Evolutionary conservation across 1,140 invertebrate genomes (phyloP).

Genomic region (Medauroidea extradentata): DNA sequence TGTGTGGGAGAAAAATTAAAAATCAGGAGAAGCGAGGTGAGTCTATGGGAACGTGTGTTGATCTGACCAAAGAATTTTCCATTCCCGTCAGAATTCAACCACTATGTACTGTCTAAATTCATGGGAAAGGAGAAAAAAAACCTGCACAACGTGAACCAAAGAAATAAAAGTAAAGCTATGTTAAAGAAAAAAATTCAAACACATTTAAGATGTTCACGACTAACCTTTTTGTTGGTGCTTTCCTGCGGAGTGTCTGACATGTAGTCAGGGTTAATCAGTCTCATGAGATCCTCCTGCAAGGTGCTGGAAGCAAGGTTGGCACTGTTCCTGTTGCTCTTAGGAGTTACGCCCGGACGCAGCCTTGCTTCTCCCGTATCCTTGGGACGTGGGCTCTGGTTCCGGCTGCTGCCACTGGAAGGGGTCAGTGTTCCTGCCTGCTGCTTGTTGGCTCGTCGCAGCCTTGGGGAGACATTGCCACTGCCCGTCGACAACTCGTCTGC

Average conservation of each 20-base stretch:
- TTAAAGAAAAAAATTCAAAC: too few species aligned
- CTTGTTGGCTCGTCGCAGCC: slow-evolving; percentile 42
- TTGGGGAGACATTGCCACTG: slow-evolving; percentile 51
- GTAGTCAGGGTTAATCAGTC: slow-evolving; percentile 82
- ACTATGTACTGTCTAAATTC: too few species aligned
- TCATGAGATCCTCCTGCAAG: slow-evolving; percentile 83
- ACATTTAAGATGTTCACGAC: too few species aligned
- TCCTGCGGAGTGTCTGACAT: slow-evolving; percentile 41
- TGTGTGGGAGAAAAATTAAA: too few species aligned
- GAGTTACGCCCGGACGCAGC: slow-evolving; percentile 45
- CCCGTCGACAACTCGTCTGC: slow-evolving; percentile 56
- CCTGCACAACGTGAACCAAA: too few species aligned
- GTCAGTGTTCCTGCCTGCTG: slow-evolving; percentile 33
- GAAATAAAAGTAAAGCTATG: too few species aligned
- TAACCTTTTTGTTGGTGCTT: too few species aligned
- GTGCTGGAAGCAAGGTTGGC: slow-evolving; percentile 62
- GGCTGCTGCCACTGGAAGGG: slow-evolving; percentile 47
- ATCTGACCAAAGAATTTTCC: too few species aligned
- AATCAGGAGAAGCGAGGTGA: too few species aligned
- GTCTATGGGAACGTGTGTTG: too few species aligned
- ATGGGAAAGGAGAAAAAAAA: too few species aligned
- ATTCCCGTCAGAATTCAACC: too few species aligned
- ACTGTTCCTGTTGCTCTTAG: slow-evolving; percentile 50
- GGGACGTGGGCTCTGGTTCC: slow-evolving; percentile 58
- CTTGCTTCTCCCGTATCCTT: slow-evolving; percentile 47